Evolutionary conservation across 2,888 invertebrate genomes (phyloP).

Genomic region (Diarsia mendica): DNA sequence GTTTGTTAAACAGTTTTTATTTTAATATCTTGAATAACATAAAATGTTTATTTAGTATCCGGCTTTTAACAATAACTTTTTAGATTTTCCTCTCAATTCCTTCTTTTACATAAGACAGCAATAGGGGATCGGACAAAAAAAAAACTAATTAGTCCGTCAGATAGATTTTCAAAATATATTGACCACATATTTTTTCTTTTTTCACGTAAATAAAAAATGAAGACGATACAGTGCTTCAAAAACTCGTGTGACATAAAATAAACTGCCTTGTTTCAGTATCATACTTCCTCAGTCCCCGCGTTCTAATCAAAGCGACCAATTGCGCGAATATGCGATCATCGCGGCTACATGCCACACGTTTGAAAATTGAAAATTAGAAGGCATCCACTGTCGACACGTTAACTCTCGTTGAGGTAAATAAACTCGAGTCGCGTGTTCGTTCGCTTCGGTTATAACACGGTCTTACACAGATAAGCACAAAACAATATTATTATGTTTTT

Average conservation of each 20-base stretch:
- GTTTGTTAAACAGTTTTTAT: neutral
- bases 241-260: conserved; percentile 14
- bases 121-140: no score
- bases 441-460: neutral
- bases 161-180: no score
- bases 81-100: no score
- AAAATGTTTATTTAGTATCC: neutral
- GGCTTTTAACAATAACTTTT: neutral
- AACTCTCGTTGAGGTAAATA: no score
- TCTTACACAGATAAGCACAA: neutral
- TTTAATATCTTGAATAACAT: neutral
- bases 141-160: no score
- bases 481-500: conserved; percentile 1
- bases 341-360: neutral
- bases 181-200: no score
- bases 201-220: no score
- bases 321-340: neutral
- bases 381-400: neutral
- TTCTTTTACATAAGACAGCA: no score
- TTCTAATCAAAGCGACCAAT: conserved; percentile 1
- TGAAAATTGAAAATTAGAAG: neutral
- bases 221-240: no score
- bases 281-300: neutral
- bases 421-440: no score
- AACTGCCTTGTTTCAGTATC: conserved; percentile 2